Conservation (phyloP, 2,113 vertebrate species). For the Glareola pratincola region DNA sequence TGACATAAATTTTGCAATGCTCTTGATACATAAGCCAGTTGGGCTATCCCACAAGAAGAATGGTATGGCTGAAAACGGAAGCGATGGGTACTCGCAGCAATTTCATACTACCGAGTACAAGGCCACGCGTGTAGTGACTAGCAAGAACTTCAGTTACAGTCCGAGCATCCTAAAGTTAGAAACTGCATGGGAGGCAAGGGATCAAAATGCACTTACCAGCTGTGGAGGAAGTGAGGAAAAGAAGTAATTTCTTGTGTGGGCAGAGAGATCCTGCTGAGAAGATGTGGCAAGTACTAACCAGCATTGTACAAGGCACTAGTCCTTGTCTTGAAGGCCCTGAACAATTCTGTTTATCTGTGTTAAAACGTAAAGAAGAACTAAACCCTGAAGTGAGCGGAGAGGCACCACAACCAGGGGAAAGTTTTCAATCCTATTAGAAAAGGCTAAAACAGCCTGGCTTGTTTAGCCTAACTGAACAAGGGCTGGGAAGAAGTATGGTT, state of each 20-base stretch:
- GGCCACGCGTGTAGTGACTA: not conserved
- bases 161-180: not conserved
- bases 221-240: not conserved
- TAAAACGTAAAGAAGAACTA: not conserved
- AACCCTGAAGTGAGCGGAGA: not conserved
- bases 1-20: not conserved
- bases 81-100: accelerated
- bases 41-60: not conserved
- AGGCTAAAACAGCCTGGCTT: not conserved
- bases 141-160: not conserved
- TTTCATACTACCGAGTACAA: not conserved
- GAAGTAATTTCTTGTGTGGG: not conserved
- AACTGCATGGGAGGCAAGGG: not conserved
- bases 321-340: not conserved
- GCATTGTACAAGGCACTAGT: not conserved
- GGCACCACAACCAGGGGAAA: not conserved
- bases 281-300: not conserved
- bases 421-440: not conserved
- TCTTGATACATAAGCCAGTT: accelerated
- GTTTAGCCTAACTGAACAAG: not conserved
- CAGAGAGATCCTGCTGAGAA: not conserved
- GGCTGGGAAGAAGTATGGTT: not conserved
- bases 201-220: not conserved
- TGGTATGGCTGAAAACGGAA: not conserved
- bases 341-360: not conserved